Conservation (phyloP, 2,113 vertebrate species). For the Lepidothrix coronata region DNA sequence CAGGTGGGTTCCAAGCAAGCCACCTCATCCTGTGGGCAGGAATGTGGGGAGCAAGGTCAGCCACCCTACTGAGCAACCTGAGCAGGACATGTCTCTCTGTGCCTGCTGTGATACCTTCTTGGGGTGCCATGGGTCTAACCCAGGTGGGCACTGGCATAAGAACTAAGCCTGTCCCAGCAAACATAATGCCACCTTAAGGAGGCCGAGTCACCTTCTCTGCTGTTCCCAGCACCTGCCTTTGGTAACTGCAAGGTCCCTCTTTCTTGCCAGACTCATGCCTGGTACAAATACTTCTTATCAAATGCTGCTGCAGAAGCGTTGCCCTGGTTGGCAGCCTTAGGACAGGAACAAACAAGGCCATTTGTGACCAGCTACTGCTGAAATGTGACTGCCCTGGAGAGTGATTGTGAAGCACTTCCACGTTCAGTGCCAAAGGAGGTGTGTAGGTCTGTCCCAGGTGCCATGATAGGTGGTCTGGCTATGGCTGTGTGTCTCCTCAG, state of each 20-base stretch:
- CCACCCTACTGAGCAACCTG: fast-evolving
- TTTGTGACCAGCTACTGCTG: not conserved
- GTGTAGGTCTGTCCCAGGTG: not conserved
- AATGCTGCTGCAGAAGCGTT: not conserved
- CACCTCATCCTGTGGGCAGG: not conserved
- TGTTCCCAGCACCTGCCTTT: not conserved
- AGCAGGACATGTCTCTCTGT: not conserved
- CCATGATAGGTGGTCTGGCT: not conserved
- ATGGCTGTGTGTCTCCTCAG: not conserved
- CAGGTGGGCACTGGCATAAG: not conserved
- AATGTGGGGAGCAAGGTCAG: not conserved
- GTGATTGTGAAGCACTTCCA: not conserved
- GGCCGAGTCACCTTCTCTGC: not conserved
- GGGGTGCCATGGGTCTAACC: not conserved
- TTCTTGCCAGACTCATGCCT: not conserved
- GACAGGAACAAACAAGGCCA: fast-evolving
- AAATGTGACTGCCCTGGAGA: not conserved
- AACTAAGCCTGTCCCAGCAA: not conserved
- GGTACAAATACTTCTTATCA: not conserved
- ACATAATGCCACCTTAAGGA: not conserved
- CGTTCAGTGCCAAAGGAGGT: fast-evolving
- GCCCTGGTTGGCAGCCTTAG: not conserved
- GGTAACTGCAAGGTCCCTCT: not conserved
- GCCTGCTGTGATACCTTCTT: not conserved
- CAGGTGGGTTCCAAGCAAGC: not conserved